Evolutionary conservation across 2,888 invertebrate genomes (phyloP).

Genomic region (Nephrotoma guestfalica): DNA sequence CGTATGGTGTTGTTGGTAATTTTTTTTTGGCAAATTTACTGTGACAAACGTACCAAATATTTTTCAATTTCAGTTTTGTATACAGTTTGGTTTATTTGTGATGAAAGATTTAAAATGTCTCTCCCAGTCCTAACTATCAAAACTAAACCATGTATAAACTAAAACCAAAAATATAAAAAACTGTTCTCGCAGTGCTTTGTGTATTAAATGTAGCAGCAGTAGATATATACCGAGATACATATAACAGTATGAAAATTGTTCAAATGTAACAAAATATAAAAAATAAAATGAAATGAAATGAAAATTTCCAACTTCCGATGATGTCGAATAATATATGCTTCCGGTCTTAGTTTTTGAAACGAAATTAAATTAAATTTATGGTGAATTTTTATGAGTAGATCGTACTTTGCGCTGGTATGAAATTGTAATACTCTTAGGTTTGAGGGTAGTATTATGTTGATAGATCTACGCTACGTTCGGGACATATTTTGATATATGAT

Average conservation of each 20-base stretch:
- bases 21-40: not conserved
- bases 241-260: not conserved
- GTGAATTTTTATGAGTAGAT: not conserved
- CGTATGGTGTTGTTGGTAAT: not conserved
- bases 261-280: not conserved
- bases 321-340: not conserved
- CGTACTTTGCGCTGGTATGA: not conserved
- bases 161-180: not conserved
- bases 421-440: not conserved
- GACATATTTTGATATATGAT: not conserved
- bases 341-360: not conserved
- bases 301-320: not conserved
- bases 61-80: not conserved
- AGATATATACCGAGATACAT: not conserved
- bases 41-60: not conserved
- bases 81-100: not conserved
- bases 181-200: not conserved
- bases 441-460: not conserved
- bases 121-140: not conserved
- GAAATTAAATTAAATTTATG: not conserved
- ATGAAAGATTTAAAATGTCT: not conserved
- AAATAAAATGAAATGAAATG: not conserved
- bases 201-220: not conserved
- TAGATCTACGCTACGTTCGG: not conserved
- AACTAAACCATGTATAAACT: not conserved